Conservation (phyloP, 2,113 vertebrate species). For the Oostethus manadensis region DNA sequence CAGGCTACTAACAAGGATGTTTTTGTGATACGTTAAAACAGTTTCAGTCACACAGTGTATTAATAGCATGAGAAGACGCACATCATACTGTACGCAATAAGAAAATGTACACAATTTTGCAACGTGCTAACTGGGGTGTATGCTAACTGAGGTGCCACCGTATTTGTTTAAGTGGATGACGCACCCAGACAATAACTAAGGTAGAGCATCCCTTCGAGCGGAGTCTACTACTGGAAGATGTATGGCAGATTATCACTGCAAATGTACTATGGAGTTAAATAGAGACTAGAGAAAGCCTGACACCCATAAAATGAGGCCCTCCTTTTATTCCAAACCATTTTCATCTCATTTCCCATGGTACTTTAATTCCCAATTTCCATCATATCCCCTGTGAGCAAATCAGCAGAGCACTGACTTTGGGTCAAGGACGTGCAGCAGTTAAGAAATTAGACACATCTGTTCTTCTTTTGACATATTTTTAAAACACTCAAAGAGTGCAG, state of each 20-base stretch:
- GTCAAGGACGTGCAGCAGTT: conserved; percentile 40
- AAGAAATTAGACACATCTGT: conserved; percentile 39
- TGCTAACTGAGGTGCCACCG: too few species aligned
- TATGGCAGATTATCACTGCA: background rate
- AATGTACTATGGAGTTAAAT: background rate
- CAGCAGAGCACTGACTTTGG: conserved; percentile 41
- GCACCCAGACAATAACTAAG: too few species aligned
- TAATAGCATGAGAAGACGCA: too few species aligned
- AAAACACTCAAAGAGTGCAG: conserved; percentile 22
- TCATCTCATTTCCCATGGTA: conserved; percentile 25
- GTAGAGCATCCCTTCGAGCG: too few species aligned
- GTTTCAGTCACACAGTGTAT: too few species aligned
- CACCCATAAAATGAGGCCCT: conserved; percentile 15
- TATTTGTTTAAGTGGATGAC: too few species aligned
- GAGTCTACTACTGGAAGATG: too few species aligned
- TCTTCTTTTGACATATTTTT: conserved; percentile 27
- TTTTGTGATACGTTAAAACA: too few species aligned
- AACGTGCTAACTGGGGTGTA: too few species aligned
- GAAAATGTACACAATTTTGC: too few species aligned
- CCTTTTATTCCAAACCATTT: conserved; percentile 24
- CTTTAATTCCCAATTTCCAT: conserved; percentile 32
- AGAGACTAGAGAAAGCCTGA: conserved; percentile 8
- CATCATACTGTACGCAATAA: too few species aligned
- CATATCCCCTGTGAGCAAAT: conserved; percentile 35
- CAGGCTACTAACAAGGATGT: too few species aligned